These are phyloP conservation scores for Danaus plexippus DNA, from an alignment of 1,140 invertebrate species.

Conservation along the genomic window DNA sequence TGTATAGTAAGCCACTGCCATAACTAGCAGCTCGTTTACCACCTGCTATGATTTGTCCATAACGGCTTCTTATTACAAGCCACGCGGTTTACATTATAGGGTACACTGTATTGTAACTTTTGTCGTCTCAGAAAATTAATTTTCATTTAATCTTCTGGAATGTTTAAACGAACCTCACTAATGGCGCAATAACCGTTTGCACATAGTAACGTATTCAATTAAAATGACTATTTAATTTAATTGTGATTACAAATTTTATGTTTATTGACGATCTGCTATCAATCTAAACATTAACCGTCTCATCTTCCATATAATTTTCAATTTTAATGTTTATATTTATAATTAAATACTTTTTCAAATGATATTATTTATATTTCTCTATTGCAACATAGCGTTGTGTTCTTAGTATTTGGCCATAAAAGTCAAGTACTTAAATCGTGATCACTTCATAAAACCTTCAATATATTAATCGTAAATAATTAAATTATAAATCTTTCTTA, in stretches of 20 bases:
- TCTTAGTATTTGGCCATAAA: too few species aligned
- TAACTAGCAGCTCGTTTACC: slow-evolving; percentile 15
- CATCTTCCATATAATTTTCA: not conserved
- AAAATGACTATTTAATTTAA: slow-evolving; percentile 19
- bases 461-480: too few species aligned
- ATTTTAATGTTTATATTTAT: too few species aligned
- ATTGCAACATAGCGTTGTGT: too few species aligned
- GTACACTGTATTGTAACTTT: slow-evolving; percentile 7
- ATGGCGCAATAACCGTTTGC: slow-evolving; percentile 34
- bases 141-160: slow-evolving; percentile 15
- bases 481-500: too few species aligned
- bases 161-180: slow-evolving; percentile 23
- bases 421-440: too few species aligned
- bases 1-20: not conserved
- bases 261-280: slow-evolving; percentile 11
- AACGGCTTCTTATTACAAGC: slow-evolving; percentile 11
- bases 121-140: slow-evolving; percentile 20
- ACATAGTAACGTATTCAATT: slow-evolving; percentile 31
- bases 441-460: too few species aligned
- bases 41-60: slow-evolving; percentile 15
- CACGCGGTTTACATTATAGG: slow-evolving; percentile 3
- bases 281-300: slow-evolving; percentile 12
- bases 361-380: too few species aligned
- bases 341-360: too few species aligned
- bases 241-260: slow-evolving; percentile 10